Percentiles rank a stretch among this genome's conserved stretches.
Conservation (phyloP, 2,888 invertebrate species). For the Habrosyne pyritoides region DNA sequence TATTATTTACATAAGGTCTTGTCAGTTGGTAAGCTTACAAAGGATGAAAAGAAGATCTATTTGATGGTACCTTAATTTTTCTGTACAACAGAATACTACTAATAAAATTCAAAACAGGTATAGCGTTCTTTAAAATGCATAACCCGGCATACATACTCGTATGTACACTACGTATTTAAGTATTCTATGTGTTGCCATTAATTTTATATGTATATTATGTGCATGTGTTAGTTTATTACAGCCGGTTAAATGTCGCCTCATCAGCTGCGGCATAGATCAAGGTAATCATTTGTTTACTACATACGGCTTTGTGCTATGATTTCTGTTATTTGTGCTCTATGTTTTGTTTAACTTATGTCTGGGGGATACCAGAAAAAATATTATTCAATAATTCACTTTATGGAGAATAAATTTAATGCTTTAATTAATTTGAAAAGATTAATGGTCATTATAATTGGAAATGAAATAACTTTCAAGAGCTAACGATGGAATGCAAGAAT, state of each 20-base stretch:
- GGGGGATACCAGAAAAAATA: no score
- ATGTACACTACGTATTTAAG: neutral
- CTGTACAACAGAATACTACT: no score
- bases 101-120: neutral
- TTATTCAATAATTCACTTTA: no score
- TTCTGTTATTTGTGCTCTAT: no score
- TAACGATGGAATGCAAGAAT: no score
- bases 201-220: conserved; percentile 16
- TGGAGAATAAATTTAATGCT: neutral
- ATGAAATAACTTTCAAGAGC: neutral
- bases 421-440: no score
- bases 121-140: neutral
- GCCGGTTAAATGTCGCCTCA: conserved; percentile 25
- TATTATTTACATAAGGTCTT: no score
- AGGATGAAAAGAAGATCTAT: no score
- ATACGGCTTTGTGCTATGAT: conserved; percentile 18
- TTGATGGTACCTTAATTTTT: no score
- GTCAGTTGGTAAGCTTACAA: no score
- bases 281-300: conserved; percentile 36
- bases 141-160: neutral
- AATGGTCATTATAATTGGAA: no score
- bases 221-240: conserved; percentile 6
- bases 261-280: conserved; percentile 51
- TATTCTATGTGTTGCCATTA: neutral
- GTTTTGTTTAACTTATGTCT: no score